Base-by-base conservation (phyloP, 2,113 vertebrate species). In the Heterochromis multidens region DNA sequence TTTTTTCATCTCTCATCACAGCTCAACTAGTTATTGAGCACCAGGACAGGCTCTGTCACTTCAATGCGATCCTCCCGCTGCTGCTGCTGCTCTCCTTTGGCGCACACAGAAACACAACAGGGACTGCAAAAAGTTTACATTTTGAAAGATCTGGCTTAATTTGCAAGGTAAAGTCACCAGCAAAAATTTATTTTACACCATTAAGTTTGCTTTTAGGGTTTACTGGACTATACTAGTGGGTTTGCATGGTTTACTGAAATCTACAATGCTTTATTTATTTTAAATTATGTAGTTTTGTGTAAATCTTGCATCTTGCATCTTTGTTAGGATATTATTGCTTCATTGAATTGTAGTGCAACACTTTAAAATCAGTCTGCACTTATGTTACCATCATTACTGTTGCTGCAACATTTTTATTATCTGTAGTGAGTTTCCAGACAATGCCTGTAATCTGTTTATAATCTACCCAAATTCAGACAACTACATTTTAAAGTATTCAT, bases 21-120 rank as follows among this genome's bases (percentile, higher is more conserved):
- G 82, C 90, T 85, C 19, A 3, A 35, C 87, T 82, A 61, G 78
- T 81, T 33, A 31, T 35, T 77, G 46, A 80, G 84, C 65, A 46
- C 79, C 87, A 61, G 56, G 60, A 89, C 83, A 62, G 17, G 59
- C 84, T 86, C 80, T 60, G 72, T 56, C 93, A 81, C 89, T 90
- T 91, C 56, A 56, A 33, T 35, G 46, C 60, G 52, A 63, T 10
- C 25, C 27, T 84, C 77, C 77, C 40, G 58, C 67, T 54, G 33
- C 63, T 60, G 63, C 79, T 10, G n/a, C 67, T 82, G 52, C 27
- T 81, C 46, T 74, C 31, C 67, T 23, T 21, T 23, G 2, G 35
- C 27, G 21, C 86, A 23, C 83, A 17, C n/a, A 6, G 17, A 1
- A 6, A 60, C 82, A 21, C 81, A 9, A 61, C 29, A 12, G 19